These are phyloP conservation scores for Drosophila maculinotata DNA, from an alignment of 2,888 invertebrate species.

Conservation along the genomic window DNA sequence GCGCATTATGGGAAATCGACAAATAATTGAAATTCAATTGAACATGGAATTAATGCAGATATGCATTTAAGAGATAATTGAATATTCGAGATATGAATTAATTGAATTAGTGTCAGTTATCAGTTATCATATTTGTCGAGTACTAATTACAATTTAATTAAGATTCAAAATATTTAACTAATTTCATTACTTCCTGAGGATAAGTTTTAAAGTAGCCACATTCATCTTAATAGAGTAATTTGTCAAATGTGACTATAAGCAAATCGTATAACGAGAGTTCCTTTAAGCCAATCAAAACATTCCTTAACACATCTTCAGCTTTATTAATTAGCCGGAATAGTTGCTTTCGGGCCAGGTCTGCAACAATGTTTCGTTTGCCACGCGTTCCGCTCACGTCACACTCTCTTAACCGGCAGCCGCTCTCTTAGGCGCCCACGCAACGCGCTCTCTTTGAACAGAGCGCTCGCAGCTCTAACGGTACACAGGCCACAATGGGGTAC, in stretches of 20 bases:
- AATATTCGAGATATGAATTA: not conserved
- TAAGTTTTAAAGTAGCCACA: not conserved
- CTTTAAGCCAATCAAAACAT: conserved; percentile 24
- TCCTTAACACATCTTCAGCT: conserved; percentile 24
- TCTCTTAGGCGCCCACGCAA: conserved; percentile 45
- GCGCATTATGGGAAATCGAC: conserved; percentile 15
- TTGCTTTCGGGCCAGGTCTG: conserved; percentile 33
- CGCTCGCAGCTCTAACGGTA: conserved; percentile 22
- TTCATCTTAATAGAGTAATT: not conserved
- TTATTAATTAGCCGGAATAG: conserved; percentile 58
- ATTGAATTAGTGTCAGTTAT: conserved; percentile 2
- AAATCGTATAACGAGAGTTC: not conserved
- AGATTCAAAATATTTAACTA: not conserved
- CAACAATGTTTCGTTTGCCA: conserved; percentile 64
- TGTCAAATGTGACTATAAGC: not conserved
- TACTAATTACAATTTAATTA: not conserved
- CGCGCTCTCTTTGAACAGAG: conserved; percentile 24
- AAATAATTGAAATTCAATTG: conserved; percentile 37
- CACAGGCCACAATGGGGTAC: conserved; percentile 19
- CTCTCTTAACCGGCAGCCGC: conserved; percentile 33
- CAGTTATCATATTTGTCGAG: not conserved
- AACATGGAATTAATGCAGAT: conserved; percentile 22
- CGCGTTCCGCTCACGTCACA: conserved; percentile 39
- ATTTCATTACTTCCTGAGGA: not conserved
- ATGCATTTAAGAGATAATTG: conserved; percentile 1